These are phyloP conservation scores for Holacanthella duospinosa DNA, from an alignment of 2,888 invertebrate species.

Conservation along the genomic window DNA sequence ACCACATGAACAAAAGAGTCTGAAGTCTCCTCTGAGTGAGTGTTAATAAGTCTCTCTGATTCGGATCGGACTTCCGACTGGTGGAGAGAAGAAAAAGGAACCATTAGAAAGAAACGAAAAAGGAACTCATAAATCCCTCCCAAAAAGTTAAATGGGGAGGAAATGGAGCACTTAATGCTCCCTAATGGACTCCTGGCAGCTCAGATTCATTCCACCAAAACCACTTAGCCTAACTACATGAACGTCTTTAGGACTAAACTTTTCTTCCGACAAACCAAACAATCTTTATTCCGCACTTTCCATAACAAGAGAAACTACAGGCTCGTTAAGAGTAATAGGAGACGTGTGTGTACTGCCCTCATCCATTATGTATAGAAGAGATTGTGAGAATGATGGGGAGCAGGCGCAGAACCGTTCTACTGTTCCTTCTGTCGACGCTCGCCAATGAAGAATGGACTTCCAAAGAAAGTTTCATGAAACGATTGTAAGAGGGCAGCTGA, in stretches of 20 bases:
- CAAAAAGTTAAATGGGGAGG: slow-evolving; percentile 2
- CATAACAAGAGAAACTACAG: background rate
- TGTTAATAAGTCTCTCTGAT: slow-evolving; percentile 4
- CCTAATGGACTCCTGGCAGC: slow-evolving; percentile 2
- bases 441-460: background rate
- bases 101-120: background rate
- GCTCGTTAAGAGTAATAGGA: background rate
- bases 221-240: background rate
- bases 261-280: background rate
- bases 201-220: background rate
- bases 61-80: background rate
- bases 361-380: background rate
- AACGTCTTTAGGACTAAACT: background rate
- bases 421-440: background rate
- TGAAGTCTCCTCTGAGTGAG: background rate
- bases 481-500: slow-evolving; percentile 74
- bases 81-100: background rate
- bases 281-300: background rate
- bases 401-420: too few relatives aligned
- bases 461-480: slow-evolving; percentile 45
- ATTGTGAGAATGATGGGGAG: too few relatives aligned
- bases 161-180: slow-evolving; percentile 2
- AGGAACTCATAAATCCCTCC: background rate
- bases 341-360: background rate
- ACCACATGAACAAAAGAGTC: background rate